phyloP scores from a whole-genome alignment of 1,140 invertebrate species.

The Pachyrhynchus sulphureomaculatus region DNA sequence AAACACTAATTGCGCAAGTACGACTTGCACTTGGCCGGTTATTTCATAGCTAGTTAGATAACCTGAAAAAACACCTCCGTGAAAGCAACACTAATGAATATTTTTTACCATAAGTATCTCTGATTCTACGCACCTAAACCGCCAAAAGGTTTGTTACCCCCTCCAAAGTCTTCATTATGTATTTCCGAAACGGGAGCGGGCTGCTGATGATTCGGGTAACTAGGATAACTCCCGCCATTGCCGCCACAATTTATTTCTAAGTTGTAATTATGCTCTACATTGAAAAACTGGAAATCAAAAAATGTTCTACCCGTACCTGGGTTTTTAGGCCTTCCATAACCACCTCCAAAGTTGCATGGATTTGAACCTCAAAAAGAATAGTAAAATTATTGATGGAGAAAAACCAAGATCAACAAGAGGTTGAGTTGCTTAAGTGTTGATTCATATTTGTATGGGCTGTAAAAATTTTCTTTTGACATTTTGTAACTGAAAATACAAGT shows the following conservation, averaged over 20 bases:
- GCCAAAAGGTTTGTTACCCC: constrained; percentile 23
- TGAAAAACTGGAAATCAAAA: constrained; percentile 24
- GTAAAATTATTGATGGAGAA: no score
- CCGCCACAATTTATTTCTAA: constrained; percentile 28
- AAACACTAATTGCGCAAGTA: no score
- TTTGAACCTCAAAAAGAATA: background rate
- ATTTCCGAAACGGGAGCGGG: constrained; percentile 5
- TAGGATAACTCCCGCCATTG: constrained; percentile 11
- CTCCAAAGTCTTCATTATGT: background rate
- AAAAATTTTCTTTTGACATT: no score
- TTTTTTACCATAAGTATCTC: no score
- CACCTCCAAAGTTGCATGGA: constrained; percentile 26
- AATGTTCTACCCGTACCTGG: constrained; percentile 17
- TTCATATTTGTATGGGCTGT: no score
- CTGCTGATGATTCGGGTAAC: background rate
- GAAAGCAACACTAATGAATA: no score
- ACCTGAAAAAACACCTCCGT: no score
- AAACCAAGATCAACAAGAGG: no score
- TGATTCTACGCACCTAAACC: background rate
- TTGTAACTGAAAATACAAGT: no score
- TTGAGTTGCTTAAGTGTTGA: no score
- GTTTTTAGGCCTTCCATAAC: constrained; percentile 7
- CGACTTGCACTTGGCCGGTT: no score
- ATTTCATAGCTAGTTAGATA: no score
- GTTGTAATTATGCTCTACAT: constrained; percentile 28